Percentiles rank a stretch among this genome's conserved stretches.
These are phyloP conservation scores for Rhipidura dahli DNA, from an alignment of 2,113 vertebrate genomes.

Conservation along the genomic window DNA sequence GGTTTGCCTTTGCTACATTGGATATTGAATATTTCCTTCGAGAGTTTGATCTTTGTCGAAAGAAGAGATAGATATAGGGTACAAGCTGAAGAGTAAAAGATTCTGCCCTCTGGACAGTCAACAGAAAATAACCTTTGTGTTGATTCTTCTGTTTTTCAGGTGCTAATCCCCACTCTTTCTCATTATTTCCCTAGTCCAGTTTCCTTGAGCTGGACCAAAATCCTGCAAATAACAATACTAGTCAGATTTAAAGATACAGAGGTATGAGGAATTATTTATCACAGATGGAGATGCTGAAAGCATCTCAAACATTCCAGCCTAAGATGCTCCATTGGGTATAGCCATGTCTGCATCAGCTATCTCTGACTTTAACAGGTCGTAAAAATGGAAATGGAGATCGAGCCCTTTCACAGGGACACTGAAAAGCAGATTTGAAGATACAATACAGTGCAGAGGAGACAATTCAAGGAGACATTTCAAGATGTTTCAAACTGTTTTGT, in stretches of 20 bases:
- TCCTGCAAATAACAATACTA: not conserved
- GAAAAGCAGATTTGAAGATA: not conserved
- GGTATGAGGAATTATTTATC: not conserved
- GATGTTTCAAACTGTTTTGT: too few relatives aligned
- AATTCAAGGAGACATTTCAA: not conserved
- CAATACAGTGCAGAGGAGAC: not conserved
- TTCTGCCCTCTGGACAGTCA: not conserved
- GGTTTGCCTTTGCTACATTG: not conserved
- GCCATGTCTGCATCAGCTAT: not conserved
- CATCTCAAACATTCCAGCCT: not conserved
- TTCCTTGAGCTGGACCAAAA: not conserved
- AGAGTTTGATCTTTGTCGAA: not conserved
- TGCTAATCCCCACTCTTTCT: not conserved
- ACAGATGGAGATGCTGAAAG: not conserved
- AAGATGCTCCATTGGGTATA: not conserved
- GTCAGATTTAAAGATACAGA: not conserved
- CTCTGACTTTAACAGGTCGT: not conserved
- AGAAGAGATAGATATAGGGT: not conserved
- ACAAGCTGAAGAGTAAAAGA: not conserved
- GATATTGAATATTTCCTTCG: not conserved
- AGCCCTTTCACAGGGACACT: not conserved
- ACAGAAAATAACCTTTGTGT: fast-evolving
- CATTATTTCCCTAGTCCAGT: not conserved
- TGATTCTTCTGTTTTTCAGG: not conserved
- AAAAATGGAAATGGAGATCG: not conserved